Evolutionary conservation across 1,140 invertebrate genomes (phyloP).

Genomic region (Antheraea mylitta): DNA sequence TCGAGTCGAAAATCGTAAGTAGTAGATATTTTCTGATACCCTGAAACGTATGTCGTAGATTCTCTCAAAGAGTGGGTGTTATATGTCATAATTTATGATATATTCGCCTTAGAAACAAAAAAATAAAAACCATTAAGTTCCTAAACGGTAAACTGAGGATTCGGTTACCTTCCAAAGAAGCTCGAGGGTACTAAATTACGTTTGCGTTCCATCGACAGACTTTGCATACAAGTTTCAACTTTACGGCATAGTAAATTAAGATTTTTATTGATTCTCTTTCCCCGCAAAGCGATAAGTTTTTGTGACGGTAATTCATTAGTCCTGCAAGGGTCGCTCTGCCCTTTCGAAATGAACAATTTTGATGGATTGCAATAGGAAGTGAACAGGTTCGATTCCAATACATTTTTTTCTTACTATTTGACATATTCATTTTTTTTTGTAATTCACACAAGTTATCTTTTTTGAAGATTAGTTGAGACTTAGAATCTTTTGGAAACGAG

Average conservation of each 20-base stretch:
- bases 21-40: background rate
- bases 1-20: slow-evolving; percentile 2
- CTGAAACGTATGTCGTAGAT: slow-evolving; percentile 35
- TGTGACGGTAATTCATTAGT: slow-evolving; percentile 55
- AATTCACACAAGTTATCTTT: background rate
- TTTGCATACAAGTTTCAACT: slow-evolving; percentile 22
- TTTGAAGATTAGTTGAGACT: background rate
- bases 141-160: slow-evolving; percentile 67
- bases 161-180: slow-evolving; percentile 58
- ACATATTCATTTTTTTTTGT: background rate
- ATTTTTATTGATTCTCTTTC: background rate
- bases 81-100: slow-evolving; percentile 57
- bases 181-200: slow-evolving; percentile 26
- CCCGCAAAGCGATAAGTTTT: slow-evolving; percentile 8
- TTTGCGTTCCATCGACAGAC: background rate
- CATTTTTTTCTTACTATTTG: background rate
- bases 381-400: slow-evolving; percentile 28
- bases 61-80: slow-evolving; percentile 52
- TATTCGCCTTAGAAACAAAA: background rate
- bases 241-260: slow-evolving; percentile 13
- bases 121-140: slow-evolving; percentile 50
- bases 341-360: slow-evolving; percentile 53
- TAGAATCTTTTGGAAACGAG: background rate
- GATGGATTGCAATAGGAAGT: slow-evolving; percentile 65
- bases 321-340: slow-evolving; percentile 38